Conservation (phyloP, 2,797 vertebrate species). For the Threskiornis aethiopicus region DNA sequence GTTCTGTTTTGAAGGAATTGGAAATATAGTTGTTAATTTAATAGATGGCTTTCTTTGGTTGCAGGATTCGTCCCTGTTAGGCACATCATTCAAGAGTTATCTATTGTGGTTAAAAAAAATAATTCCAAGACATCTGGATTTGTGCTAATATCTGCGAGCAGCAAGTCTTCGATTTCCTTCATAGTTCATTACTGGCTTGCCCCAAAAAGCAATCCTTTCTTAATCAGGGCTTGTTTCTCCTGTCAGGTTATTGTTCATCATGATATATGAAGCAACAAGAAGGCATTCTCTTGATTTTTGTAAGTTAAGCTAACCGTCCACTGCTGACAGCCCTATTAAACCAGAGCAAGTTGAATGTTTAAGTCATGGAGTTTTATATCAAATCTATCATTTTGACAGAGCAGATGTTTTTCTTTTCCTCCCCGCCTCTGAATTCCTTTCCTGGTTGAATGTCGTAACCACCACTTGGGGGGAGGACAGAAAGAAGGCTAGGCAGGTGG, state of each 20-base stretch:
- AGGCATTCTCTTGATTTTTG: constrained; percentile 26
- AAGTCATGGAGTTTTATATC: not conserved
- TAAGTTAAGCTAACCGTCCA: constrained; percentile 14
- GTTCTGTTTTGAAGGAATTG: constrained; percentile 62
- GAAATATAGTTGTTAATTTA: constrained; percentile 67
- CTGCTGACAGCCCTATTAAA: constrained; percentile 59
- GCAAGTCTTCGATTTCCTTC: constrained; percentile 62
- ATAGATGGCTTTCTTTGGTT: constrained; percentile 62
- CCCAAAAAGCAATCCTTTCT: constrained; percentile 46
- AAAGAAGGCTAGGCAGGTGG: not conserved
- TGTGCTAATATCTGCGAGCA: constrained; percentile 57
- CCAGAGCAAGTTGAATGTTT: constrained; percentile 18
- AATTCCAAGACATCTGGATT: constrained; percentile 40
- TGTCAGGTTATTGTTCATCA: constrained; percentile 18
- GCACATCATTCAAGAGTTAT: constrained; percentile 65
- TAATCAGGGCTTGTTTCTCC: constrained; percentile 50
- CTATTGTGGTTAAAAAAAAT: constrained; percentile 54
- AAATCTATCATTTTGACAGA: constrained; percentile 32
- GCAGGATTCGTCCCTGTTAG: constrained; percentile 64
- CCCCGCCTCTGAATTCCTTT: not conserved
- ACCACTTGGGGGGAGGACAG: not conserved
- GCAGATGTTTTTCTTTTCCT: not conserved
- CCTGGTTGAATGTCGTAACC: not conserved
- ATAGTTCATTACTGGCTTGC: constrained; percentile 42
- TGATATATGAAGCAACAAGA: constrained; percentile 32